These are phyloP conservation scores for Benitochromis conjunctus DNA, from an alignment of 2,113 vertebrate species.

Conservation along the genomic window DNA sequence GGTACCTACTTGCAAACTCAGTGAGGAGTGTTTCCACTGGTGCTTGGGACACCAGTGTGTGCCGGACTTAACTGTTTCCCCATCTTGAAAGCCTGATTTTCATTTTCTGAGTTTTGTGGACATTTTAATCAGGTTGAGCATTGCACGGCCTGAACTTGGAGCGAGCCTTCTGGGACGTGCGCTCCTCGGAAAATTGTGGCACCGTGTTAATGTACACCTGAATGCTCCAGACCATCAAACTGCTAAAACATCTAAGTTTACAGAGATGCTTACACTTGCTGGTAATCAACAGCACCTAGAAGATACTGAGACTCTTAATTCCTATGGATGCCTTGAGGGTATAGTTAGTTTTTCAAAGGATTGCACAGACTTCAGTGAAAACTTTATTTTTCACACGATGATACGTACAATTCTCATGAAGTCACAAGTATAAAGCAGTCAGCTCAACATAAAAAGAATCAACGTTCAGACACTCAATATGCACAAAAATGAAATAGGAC, in stretches of 20 bases:
- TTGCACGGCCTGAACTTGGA: not conserved
- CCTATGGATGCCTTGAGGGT: not conserved
- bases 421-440: not conserved
- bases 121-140: not conserved
- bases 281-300: not conserved
- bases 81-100: not conserved
- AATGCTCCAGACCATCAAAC: not conserved
- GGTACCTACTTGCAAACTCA: not conserved
- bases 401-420: not conserved
- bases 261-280: not conserved
- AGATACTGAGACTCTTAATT: not conserved
- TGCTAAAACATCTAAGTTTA: not conserved
- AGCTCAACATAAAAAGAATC: not conserved
- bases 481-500: not conserved
- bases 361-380: not conserved
- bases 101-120: not conserved
- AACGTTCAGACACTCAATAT: not conserved
- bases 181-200: not conserved
- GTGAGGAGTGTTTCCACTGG: not conserved
- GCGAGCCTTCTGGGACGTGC: not conserved
- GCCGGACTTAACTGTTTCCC: not conserved
- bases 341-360: not conserved
- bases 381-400: not conserved
- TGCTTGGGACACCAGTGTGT: not conserved
- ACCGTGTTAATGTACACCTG: not conserved